Evolutionary conservation across 2,888 invertebrate genomes (phyloP), one percentile per base, ranked within the genome.

Genomic region (Aethes cnicana): DNA sequence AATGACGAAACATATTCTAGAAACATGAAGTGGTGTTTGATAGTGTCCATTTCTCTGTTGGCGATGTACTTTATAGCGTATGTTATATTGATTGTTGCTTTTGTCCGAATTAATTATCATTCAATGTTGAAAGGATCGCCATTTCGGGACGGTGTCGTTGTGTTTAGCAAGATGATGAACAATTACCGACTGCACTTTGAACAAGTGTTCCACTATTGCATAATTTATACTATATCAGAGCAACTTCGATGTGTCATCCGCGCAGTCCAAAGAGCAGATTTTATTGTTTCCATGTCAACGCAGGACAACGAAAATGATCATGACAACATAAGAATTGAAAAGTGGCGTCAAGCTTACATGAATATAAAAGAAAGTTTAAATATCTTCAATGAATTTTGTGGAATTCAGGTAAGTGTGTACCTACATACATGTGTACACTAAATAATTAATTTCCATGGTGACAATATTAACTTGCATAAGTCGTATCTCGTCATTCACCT

Each of bases 301-400:
- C 1, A 17, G 3, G 21, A 20, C 6, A 5, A 32, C 1, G 20
- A 32, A 21, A 20, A 30, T 5, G 11, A 12, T n/a, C 4, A 1
- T n/a, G 2, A 33, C 4, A 30, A 3, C 11, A 21, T 23, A 16
- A 3, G 17, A 23, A 1, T 43, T 11, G 26, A 50, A 21, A 26
- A 47, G 20, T 55, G 50, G 47, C 28, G 36, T 4, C 23, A 9
- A 2, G 25, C 21, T 11, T 55, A 46, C 25, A 32, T 16, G 16
- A 44, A 49, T 32, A 20, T 55, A 2, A 48, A 49, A 21, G 33
- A 49, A 9, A 25, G 36, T 16, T 39, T 46, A 1, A 25, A 46
- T 4, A 25, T 55, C 2, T 55, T 53, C 9, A 53, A 55, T 16
- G 6, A 16, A 6, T 35, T 53, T 21, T 55, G 44, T 30, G 55